Evolutionary conservation across 2,113 vertebrate species (phyloP).

Genomic region (Dasypus novemcinctus): DNA sequence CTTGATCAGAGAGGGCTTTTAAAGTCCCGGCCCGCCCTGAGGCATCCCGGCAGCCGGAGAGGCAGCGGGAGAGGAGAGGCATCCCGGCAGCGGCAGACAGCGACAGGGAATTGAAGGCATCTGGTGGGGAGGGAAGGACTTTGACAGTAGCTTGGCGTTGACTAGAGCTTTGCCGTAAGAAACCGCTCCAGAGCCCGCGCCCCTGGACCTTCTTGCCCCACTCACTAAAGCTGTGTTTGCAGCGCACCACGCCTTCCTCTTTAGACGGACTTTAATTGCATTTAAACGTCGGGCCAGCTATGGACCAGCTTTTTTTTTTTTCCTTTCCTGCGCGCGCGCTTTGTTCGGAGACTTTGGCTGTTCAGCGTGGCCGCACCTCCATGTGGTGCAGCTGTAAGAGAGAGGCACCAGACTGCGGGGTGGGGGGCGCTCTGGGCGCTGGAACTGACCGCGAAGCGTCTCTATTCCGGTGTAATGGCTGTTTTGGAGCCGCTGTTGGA

Average conservation of each 20-base stretch:
- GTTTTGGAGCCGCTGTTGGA: not conserved
- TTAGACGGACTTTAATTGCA: conserved; percentile 93
- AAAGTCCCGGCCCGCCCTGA: not conserved
- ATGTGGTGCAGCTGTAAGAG: not conserved
- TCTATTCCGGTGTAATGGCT: not conserved
- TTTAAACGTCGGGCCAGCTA: conserved; percentile 92
- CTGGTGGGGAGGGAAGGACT: not conserved
- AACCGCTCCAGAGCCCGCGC: not conserved
- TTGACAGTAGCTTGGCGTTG: not conserved
- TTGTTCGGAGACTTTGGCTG: conserved; percentile 81
- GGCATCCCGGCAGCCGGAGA: not conserved
- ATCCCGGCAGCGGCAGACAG: not conserved
- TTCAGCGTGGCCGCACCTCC: conserved; percentile 70
- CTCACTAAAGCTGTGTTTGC: conserved; percentile 84
- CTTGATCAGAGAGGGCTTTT: not conserved
- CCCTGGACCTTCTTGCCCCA: not conserved
- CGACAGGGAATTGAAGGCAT: not conserved
- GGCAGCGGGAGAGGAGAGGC: not conserved
- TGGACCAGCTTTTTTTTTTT: conserved; percentile 84
- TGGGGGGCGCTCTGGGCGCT: not conserved
- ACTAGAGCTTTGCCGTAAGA: not conserved
- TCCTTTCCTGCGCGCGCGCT: conserved; percentile 71
- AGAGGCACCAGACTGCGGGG: not conserved
- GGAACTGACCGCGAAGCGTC: not conserved
- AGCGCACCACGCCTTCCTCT: conserved; percentile 87